Evolutionary conservation across 1,140 invertebrate species (phyloP).

Genomic region (Polypedilum pembai): DNA sequence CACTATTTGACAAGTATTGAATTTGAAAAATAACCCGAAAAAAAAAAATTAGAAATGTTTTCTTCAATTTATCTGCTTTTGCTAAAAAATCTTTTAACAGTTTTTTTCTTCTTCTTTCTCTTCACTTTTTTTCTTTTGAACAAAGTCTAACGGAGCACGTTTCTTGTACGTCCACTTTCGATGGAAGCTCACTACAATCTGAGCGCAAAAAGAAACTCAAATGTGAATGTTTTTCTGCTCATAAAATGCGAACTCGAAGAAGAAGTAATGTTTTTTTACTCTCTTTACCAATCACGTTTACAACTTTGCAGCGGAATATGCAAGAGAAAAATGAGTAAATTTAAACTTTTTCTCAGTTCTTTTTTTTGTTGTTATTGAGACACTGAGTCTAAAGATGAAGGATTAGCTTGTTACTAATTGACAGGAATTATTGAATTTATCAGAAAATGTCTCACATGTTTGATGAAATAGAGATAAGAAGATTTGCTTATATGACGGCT

Average conservation of each 20-base stretch:
- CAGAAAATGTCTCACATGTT: too few relatives aligned
- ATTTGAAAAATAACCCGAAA: not conserved
- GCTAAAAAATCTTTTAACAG: constrained; percentile 10
- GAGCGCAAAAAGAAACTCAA: not conserved
- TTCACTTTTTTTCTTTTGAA: not conserved
- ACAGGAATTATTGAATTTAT: too few relatives aligned
- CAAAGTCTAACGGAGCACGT: not conserved
- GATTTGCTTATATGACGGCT: too few relatives aligned
- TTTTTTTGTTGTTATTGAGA: too few relatives aligned
- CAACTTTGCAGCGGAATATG: not conserved
- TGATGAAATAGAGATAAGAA: too few relatives aligned
- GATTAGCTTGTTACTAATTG: too few relatives aligned
- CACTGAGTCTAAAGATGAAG: too few relatives aligned
- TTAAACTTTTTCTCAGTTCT: too few relatives aligned
- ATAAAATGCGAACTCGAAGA: not conserved
- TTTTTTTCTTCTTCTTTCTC: not conserved
- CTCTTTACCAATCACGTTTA: constrained; percentile 11
- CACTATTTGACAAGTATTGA: not conserved
- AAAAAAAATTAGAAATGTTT: constrained; percentile 13
- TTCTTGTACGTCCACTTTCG: not conserved
- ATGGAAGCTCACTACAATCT: not conserved
- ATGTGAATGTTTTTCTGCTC: not conserved
- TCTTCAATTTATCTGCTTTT: not conserved
- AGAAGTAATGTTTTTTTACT: not conserved
- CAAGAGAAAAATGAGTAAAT: not conserved